These are phyloP conservation scores for Scortum barcoo DNA, from an alignment of 2,113 vertebrate species.

Conservation along the genomic window DNA sequence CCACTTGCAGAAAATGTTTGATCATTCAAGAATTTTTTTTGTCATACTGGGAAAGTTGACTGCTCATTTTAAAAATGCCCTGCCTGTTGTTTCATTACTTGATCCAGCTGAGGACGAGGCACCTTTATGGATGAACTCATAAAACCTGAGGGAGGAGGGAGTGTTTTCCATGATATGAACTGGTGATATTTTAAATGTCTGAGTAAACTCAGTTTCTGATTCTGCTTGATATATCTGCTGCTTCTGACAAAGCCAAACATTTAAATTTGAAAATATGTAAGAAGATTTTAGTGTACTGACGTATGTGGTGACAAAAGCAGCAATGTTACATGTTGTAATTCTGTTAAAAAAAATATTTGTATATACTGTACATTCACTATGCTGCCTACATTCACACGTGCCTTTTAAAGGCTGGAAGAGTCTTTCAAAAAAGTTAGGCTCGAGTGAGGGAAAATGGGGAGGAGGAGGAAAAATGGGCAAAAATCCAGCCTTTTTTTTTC, in stretches of 20 bases:
- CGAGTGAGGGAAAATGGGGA: neutral
- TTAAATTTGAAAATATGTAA: neutral
- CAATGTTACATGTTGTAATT: no score
- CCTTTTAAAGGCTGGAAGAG: neutral
- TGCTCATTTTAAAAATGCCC: neutral
- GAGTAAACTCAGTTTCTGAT: no score
- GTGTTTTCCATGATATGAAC: conserved; percentile 14
- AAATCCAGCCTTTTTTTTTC: neutral
- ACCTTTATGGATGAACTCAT: neutral
- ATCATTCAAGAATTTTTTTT: neutral
- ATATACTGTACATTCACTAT: no score
- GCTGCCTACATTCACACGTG: neutral
- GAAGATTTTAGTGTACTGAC: neutral
- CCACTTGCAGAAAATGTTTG: neutral
- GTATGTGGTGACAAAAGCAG: neutral
- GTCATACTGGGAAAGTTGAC: neutral
- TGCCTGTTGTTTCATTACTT: neutral
- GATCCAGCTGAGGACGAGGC: neutral
- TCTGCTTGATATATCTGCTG: neutral
- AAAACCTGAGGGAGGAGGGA: neutral
- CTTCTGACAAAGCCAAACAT: neutral
- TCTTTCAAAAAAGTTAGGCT: neutral
- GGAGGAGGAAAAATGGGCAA: neutral
- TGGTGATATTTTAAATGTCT: neutral
- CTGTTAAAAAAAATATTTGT: no score